A percentile compares a stretch with the other conserved stretches of the same genome.
These are phyloP conservation scores for Pelvicachromis taeniatus DNA, from an alignment of 2,113 vertebrate genomes.

Conservation along the genomic window DNA sequence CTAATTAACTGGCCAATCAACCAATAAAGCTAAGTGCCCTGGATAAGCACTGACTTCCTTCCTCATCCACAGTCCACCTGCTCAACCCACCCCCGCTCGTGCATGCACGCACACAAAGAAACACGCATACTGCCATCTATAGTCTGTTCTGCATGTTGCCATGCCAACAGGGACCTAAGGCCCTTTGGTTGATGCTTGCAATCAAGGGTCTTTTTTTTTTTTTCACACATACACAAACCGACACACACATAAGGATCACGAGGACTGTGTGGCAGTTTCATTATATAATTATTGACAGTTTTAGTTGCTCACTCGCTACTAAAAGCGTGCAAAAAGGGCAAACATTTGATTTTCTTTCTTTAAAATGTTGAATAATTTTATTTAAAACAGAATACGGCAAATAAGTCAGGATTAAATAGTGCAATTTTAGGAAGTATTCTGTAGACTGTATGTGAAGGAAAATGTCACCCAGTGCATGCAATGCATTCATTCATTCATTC, in stretches of 20 bases:
- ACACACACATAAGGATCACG: not conserved
- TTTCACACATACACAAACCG: not conserved
- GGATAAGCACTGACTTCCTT: not conserved
- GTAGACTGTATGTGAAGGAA: not conserved
- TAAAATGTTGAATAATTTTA: not conserved
- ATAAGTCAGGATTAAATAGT: not conserved
- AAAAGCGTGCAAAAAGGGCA: not conserved
- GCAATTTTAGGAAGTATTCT: not conserved
- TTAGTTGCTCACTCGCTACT: not conserved
- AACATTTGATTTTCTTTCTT: not conserved
- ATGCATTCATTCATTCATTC: not conserved
- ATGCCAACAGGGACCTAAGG: constrained; percentile 46
- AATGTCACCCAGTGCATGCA: not conserved
- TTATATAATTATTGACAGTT: not conserved
- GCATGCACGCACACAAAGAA: not conserved
- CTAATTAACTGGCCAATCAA: constrained; percentile 33
- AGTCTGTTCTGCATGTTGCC: constrained; percentile 48
- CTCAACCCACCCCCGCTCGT: not conserved
- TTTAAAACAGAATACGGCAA: not conserved
- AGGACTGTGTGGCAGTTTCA: not conserved
- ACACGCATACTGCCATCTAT: not conserved
- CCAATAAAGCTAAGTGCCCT: constrained; percentile 17
- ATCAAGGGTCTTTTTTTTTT: not conserved
- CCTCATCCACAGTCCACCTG: not conserved
- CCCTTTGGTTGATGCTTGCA: constrained; percentile 22